Evolutionary conservation across 2,113 vertebrate genomes (phyloP), one percentile per base, ranked within the genome.

Genomic region (Phycodurus eques): DNA sequence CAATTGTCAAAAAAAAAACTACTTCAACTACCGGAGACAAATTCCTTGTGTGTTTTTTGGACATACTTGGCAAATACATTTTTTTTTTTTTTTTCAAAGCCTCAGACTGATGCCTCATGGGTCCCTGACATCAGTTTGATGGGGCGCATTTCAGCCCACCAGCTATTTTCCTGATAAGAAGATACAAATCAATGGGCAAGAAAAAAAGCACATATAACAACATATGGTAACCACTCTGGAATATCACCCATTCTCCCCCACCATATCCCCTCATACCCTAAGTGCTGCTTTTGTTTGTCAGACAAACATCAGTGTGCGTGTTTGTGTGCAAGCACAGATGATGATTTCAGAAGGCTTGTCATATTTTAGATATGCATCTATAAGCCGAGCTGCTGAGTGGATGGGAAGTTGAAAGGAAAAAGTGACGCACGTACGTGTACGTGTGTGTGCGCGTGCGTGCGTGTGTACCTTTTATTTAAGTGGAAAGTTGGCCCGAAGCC

Each of bases 351-450:
- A 43, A n/a, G 46, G 80, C 63, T 89, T 88, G 88, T 87, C 79
- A 90, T 88, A 91, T 90, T 89, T 89, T 83, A 87, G 89, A 90
- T 89, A 88, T 20, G 20, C 70, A 91, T 92, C 85, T 85, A 79
- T 83, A 88, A 89, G 83, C 76, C 68, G 53, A 77, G 85, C 72
- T 80, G 76, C 79, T 70, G 85, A 86, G 73, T 89, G 83, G 83
- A 85, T 84, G 85, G 87, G 79, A 78, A 81, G 72, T 88, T 84
- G 71, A 90, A 90, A 86, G 80, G 76, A 80, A 74, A 72, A 43
- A 84, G 15, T 67, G 59, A 2, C 77, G 20, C 46, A 20, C 79
- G 68, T 75, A 51, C 78, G 64, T 75, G 64, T 62, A 68, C 67
- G 62, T 72, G 67, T 76, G 78, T 68, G 66, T 73, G 65, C 54